These are phyloP conservation scores for Perccottus glenii DNA, from an alignment of 2,113 vertebrate genomes.

Conservation along the genomic window DNA sequence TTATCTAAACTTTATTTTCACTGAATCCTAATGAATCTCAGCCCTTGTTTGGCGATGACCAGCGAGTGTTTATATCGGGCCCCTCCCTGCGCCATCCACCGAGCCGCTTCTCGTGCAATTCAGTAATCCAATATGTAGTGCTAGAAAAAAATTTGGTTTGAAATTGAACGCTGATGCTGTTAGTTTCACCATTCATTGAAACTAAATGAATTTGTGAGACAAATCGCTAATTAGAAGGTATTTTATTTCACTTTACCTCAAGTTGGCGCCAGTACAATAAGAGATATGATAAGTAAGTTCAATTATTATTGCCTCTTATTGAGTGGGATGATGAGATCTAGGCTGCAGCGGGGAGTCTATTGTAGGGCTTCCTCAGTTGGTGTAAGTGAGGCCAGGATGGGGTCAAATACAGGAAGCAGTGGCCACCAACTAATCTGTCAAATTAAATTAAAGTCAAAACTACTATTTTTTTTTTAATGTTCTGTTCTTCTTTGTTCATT, in stretches of 20 bases:
- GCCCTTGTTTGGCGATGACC: constrained; percentile 63
- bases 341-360: not conserved
- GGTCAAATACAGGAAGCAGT: too few species aligned
- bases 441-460: too few species aligned
- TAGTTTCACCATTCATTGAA: constrained; percentile 54
- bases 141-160: constrained; percentile 51
- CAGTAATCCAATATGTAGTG: constrained; percentile 60
- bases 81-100: not conserved
- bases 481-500: too few species aligned
- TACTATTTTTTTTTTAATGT: too few species aligned
- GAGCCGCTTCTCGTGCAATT: not conserved
- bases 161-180: constrained; percentile 67
- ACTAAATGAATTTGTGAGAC: constrained; percentile 66
- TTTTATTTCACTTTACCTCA: constrained; percentile 66
- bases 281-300: constrained; percentile 34
- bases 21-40: constrained; percentile 65
- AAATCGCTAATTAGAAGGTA: constrained; percentile 69
- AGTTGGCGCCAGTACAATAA: constrained; percentile 37
- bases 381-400: too few species aligned
- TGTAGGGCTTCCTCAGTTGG: not conserved
- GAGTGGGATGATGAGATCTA: not conserved
- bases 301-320: constrained; percentile 5
- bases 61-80: constrained; percentile 32
- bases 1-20: constrained; percentile 68
- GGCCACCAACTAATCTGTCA: too few species aligned